Evolutionary conservation across 2,113 vertebrate genomes (phyloP), one percentile per base, ranked within the genome.

Genomic region (Balaenoptera acutorostrata): DNA sequence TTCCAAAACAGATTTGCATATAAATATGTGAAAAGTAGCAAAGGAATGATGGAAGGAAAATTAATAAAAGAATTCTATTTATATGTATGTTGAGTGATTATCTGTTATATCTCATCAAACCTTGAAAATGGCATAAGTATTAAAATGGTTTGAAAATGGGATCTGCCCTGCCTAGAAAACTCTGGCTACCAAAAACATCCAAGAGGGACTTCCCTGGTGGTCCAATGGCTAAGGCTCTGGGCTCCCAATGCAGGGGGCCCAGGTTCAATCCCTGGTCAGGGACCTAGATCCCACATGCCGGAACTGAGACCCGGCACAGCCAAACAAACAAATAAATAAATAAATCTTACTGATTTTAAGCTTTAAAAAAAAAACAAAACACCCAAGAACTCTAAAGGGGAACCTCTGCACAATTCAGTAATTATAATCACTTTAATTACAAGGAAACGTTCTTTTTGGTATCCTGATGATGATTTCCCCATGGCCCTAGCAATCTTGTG

Each of bases 381-480:
- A 75, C 27, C 31, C 41, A 69, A 61, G 86, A 80, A 77, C 33
- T 91, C 71, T 59, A 81, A 95, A 74, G 39, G 59, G 83, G 29
- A 71, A 36, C 25, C 31, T 55, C 27, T 64, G 29, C 33, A 89
- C 83, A 71, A 59, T 55, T 88, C 84, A 71, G n/a, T 68, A 66
- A 63, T 91, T 95, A 17, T 80, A 55, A 87, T 94, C 89, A 93
- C 25, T 91, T 87, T 96, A 92, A 94, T 97, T 81, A 95, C 44
- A 83, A 94, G 59, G 82, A 93, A 93, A 94, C 21, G 8, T 95
- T 94, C 36, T 61, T 95, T 89, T 85, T 95, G 44, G 46, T 94
- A 41, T 81, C 55, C 93, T 90, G 88, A 61, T 88, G 77, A 74
- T 85, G 94, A 94, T 91, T 95, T 98, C 84, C 93, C 94, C n/a